Base-by-base conservation (phyloP, 1,140 invertebrate species). In the Sitodiplosis mosellana region DNA sequence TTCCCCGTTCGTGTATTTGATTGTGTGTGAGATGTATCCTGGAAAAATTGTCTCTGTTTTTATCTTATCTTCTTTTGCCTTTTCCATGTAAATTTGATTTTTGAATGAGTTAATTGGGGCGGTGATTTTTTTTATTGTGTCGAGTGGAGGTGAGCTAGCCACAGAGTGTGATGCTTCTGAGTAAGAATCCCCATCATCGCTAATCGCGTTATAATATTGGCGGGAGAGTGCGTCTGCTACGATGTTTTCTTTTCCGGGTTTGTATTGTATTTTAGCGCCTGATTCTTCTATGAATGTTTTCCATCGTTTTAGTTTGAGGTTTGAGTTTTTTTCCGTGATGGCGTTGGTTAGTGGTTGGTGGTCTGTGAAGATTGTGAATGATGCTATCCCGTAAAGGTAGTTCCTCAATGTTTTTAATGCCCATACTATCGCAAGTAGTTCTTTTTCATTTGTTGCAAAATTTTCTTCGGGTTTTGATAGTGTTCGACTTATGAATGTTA, bases 341-440 rank as follows among this genome's bases (percentile, higher is more conserved):
- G 76, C 52, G 67, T 69, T 74, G 44, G 53, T 56, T 5, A 75
- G 50, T 0, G 67, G 55, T 53, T 68, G 66, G 48, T 75, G 71
- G 51, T 76, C 69, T 1, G 66, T 70, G 33, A 59, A 44, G 2
- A 71, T 56, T 0, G 43, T 59, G 47, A 73, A 59, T 51, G 42
- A 46, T 10, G 36, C 52, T n/a, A n/a, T n/a, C 11, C 63, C 65
- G 44, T 66, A 61, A 14, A 65, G 50, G 44, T 67, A 68, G 2
- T 57, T 55, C 46, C 61, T 33, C 41, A 69, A 71, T 22, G 65
- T 58, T 14, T 59, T 50, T 2, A 73, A 53, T 0, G 66, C 65
- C 60, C 61, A 68, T 2, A 74, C 54, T 3, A 74, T 56, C 0
- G 70, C 69, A 1, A 73, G 50, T 18, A 60, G 60, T 56, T 74